phyloP scores from a whole-genome alignment of 2,888 invertebrate genomes.

The Dione vanillae region DNA sequence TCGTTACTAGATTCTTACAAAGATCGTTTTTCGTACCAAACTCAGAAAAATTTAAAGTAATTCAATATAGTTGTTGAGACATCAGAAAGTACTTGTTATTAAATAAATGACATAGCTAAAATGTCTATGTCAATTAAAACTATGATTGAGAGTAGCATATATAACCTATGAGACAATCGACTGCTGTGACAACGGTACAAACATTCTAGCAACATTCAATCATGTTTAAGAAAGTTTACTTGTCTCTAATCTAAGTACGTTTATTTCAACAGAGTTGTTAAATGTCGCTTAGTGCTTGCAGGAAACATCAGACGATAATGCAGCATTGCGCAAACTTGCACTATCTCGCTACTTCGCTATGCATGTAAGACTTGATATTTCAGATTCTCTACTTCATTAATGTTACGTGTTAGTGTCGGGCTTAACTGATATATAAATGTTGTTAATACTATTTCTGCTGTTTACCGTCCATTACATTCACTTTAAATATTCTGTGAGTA shows the following conservation, averaged over 20 bases:
- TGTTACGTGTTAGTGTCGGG: conserved; percentile 29
- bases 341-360: conserved; percentile 13
- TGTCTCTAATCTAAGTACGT: conserved; percentile 15
- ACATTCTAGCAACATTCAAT: conserved; percentile 4
- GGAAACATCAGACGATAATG: conserved; percentile 21
- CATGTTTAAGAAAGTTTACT: conserved; percentile 18
- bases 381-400: conserved; percentile 24
- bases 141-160: neutral
- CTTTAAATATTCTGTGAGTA: neutral
- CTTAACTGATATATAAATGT: conserved; percentile 30
- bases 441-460: conserved; percentile 26
- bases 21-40: too few relatives aligned
- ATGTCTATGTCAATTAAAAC: neutral
- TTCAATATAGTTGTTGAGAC: too few relatives aligned
- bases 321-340: conserved; percentile 19
- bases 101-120: too few relatives aligned
- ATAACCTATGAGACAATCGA: neutral
- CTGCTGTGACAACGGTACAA: neutral
- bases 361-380: conserved; percentile 30
- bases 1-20: too few relatives aligned
- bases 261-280: conserved; percentile 36
- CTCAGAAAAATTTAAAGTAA: too few relatives aligned
- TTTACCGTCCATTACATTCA: neutral
- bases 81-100: too few relatives aligned
- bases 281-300: conserved; percentile 31